These are phyloP conservation scores for Panurus biarmicus DNA, from an alignment of 2,113 vertebrate species.

Conservation along the genomic window DNA sequence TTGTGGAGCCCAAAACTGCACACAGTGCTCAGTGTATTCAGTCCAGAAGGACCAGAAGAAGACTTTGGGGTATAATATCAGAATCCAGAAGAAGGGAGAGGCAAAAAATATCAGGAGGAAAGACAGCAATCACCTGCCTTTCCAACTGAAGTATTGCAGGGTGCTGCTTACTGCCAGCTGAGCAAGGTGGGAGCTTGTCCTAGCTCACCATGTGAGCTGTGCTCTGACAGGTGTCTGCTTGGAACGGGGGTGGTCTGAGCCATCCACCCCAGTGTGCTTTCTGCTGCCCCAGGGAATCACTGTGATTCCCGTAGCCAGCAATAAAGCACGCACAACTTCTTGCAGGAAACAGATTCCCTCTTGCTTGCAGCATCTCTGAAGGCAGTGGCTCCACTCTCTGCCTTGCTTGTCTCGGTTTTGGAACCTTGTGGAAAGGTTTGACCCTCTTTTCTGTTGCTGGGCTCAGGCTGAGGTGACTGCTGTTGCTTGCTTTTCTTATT, in stretches of 20 bases:
- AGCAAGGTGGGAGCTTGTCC: not conserved
- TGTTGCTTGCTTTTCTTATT: not conserved
- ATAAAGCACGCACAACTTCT: not conserved
- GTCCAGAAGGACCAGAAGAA: not conserved
- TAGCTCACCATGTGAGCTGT: not conserved
- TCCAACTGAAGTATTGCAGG: not conserved
- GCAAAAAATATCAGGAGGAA: not conserved
- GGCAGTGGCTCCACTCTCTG: not conserved
- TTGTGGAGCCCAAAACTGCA: not conserved
- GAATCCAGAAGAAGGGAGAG: not conserved
- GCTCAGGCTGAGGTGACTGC: not conserved
- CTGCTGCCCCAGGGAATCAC: not conserved
- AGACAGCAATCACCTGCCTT: not conserved
- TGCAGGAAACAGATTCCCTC: not conserved
- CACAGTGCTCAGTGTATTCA: not conserved
- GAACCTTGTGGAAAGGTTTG: not conserved
- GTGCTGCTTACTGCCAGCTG: not conserved
- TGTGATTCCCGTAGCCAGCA: not conserved
- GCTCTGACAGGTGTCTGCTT: not conserved
- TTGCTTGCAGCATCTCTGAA: not conserved
- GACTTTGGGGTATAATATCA: not conserved
- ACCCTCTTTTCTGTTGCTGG: not conserved
- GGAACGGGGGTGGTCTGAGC: not conserved
- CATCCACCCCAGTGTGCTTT: accelerated
- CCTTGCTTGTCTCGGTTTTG: not conserved